These are phyloP conservation scores for Aethina tumida DNA, from an alignment of 1,140 invertebrate species.

Conservation along the genomic window DNA sequence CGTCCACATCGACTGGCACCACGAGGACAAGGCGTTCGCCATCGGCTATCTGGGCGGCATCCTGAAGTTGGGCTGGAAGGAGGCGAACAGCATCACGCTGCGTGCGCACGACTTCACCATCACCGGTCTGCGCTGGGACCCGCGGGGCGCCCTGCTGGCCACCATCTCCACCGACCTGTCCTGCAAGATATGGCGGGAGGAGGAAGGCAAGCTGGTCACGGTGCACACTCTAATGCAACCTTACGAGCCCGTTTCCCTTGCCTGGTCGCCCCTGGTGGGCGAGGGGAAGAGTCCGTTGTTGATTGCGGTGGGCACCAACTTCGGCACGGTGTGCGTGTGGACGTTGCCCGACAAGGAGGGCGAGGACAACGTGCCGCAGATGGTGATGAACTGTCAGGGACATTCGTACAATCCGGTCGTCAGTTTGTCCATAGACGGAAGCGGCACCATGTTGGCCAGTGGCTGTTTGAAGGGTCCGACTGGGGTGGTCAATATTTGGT, in stretches of 20 bases:
- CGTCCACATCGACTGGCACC: slow-evolving; percentile 44
- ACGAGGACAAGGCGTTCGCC: slow-evolving; percentile 45
- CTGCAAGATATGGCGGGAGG: slow-evolving; percentile 42
- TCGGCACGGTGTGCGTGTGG: slow-evolving; percentile 46
- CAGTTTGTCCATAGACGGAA: slow-evolving; percentile 40
- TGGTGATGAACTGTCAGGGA: slow-evolving; percentile 41
- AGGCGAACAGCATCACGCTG: slow-evolving; percentile 34
- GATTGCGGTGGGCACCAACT: slow-evolving; percentile 40
- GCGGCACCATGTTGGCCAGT: slow-evolving; percentile 45
- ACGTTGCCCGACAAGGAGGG: slow-evolving; percentile 35
- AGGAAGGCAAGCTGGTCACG: slow-evolving; percentile 33
- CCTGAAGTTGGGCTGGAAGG: slow-evolving; percentile 39
- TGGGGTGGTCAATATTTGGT: slow-evolving; percentile 56
- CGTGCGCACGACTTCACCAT: slow-evolving; percentile 41
- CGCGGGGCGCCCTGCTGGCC: slow-evolving; percentile 42
- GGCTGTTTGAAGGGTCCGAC: slow-evolving; percentile 39
- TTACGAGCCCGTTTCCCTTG: slow-evolving; percentile 36
- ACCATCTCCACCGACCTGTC: slow-evolving; percentile 37
- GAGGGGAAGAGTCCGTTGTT: slow-evolving; percentile 29
- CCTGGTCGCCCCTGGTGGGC: slow-evolving; percentile 42
- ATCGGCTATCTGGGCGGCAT: slow-evolving; percentile 48
- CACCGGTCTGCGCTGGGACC: slow-evolving; percentile 41
- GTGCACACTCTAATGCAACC: slow-evolving; percentile 35
- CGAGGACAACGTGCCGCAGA: slow-evolving; percentile 21
- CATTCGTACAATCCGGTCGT: slow-evolving; percentile 45